These are phyloP conservation scores for Bettongia penicillata DNA, from an alignment of 2,113 vertebrate species.

Conservation along the genomic window DNA sequence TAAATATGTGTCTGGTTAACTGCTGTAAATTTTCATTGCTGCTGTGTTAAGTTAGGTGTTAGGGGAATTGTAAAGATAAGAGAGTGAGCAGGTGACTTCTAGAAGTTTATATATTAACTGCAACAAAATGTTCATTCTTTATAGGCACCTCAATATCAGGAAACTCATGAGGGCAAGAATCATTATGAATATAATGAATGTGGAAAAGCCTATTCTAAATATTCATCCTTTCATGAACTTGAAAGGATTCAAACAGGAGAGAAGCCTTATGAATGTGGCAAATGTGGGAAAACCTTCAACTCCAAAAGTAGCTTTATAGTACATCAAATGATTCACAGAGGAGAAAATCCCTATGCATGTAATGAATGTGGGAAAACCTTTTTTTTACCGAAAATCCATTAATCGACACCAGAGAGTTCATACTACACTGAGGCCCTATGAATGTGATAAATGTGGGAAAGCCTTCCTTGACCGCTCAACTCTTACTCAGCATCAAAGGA, in stretches of 20 bases:
- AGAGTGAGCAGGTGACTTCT: no score
- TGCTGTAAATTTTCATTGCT: no score
- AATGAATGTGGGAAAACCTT: background rate
- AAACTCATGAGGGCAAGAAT: conserved; percentile 3
- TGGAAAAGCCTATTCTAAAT: conserved; percentile 13
- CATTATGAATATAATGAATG: background rate
- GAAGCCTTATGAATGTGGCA: background rate
- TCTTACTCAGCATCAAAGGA: background rate
- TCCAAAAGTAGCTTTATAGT: background rate
- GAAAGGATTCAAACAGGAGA: background rate
- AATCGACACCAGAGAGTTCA: conserved; percentile 15
- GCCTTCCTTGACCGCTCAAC: conserved; percentile 23
- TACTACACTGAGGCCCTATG: conserved; percentile 1
- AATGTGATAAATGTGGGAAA: conserved; percentile 46
- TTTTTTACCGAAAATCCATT: background rate
- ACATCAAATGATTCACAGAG: background rate
- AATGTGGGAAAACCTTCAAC: background rate
- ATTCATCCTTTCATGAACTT: background rate
- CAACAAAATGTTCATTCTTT: no score
- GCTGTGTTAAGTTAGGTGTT: no score
- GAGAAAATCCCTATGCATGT: background rate
- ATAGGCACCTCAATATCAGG: background rate
- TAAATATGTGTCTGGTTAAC: no score
- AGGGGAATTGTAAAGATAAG: no score
- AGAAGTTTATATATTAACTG: no score